phyloP scores from a whole-genome alignment of 1,140 invertebrate species.

The Cydia strobilella region DNA sequence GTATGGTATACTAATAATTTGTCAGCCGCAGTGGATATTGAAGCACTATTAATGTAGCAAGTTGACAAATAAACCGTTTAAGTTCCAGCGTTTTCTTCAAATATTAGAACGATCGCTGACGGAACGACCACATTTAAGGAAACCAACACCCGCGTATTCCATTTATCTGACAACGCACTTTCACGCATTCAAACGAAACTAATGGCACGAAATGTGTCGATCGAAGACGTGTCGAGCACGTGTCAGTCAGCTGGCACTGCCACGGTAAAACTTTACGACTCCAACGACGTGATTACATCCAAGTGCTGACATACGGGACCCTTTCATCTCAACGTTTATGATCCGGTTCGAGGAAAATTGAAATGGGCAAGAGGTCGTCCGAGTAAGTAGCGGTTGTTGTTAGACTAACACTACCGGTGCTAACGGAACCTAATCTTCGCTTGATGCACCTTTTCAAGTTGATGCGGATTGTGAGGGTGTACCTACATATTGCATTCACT shows the following conservation, averaged over 20 bases:
- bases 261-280: conserved; percentile 31
- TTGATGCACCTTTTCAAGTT: not conserved
- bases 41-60: not conserved
- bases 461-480: not conserved
- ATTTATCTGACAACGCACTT: conserved; percentile 13
- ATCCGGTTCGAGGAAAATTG: conserved; percentile 30
- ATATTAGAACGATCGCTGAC: not conserved
- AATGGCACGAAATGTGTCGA: conserved; percentile 23
- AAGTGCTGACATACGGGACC: conserved; percentile 32
- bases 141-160: not conserved
- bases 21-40: not conserved
- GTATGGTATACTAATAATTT: not conserved
- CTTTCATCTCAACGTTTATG: conserved; percentile 28
- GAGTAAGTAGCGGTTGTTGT: conserved; percentile 1
- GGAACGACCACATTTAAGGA: not conserved
- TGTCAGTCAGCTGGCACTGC: conserved; percentile 25
- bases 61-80: not conserved
- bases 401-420: conserved; percentile 13
- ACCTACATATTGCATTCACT: no score
- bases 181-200: conserved; percentile 20
- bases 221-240: conserved; percentile 21
- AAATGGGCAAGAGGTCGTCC: conserved; percentile 17
- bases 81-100: not conserved
- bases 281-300: conserved; percentile 30
- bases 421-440: conserved; percentile 10